Base-by-base conservation (phyloP, 2,888 invertebrate genomes). In the Tuta absoluta region DNA sequence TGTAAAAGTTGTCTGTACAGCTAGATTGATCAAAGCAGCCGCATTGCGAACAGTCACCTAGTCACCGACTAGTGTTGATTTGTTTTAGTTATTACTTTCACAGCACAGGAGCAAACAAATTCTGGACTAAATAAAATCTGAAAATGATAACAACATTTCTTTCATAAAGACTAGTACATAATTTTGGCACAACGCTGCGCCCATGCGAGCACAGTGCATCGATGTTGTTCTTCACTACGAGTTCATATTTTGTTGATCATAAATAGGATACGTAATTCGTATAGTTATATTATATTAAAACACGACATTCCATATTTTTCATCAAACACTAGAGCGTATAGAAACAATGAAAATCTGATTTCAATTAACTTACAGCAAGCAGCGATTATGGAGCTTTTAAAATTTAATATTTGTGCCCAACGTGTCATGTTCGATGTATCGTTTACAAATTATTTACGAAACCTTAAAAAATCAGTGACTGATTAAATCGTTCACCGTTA, bases 61-160 rank as follows among this genome's bases (percentile, higher is more conserved):
- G 71, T 75, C 79, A 77, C 77, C 79, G 76, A 76, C 76, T 68
- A 82, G 89, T 89, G 90, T 91, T 89, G 90, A 88, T 89, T 90
- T 89, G 90, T 86, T 84, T 78, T 82, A 83, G 83, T 81, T 78
- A 84, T 84, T 70, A 76, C 68, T 85, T 84, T 89, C 91, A 91
- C 89, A 91, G 90, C 90, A 84, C 89, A 87, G 85, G 86, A 89
- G 89, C 89, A 89, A 90, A 91, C 88, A 84, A 86, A 91, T 89
- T 89, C 85, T 89, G 91, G 89, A 89, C 88, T 90, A 87, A 90
- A 91, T 91, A 91, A 91, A 91, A 91, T 91, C 87, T 91, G 91
- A 89, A 90, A 89, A 89, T 86, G 86, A 90, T 91, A 90, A 91
- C 89, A 91, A 89, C 87, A 85, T 87, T 89, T 80, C 65, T 70